Percentiles rank a stretch among this genome's conserved stretches.
These are phyloP conservation scores for Thymelicus sylvestris DNA, from an alignment of 2,888 invertebrate genomes.

Conservation along the genomic window DNA sequence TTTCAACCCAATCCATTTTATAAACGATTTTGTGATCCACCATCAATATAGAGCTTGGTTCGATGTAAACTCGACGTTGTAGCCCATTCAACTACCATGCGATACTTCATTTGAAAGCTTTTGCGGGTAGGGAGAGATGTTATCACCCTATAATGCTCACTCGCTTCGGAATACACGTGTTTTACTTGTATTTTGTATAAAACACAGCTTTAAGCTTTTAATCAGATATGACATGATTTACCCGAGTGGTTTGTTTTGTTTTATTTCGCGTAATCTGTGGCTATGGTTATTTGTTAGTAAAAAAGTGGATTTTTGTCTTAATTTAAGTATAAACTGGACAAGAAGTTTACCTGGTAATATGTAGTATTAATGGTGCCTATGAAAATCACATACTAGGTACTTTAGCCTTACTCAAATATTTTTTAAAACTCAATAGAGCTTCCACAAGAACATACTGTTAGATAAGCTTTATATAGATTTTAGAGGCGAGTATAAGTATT, in stretches of 20 bases:
- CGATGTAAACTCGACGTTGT: conserved; percentile 71
- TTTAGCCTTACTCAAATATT: no score
- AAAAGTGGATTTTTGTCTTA: no score
- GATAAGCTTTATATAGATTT: no score
- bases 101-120: conserved; percentile 69
- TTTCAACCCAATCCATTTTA: conserved; percentile 54
- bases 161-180: conserved; percentile 51
- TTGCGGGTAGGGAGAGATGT: conserved; percentile 54
- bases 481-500: no score
- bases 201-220: conserved; percentile 24
- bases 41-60: conserved; percentile 60
- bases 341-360: no score
- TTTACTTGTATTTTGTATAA: conserved; percentile 39
- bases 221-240: conserved; percentile 16
- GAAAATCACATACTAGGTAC: no score
- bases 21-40: conserved; percentile 62
- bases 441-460: no score
- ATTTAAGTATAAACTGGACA: no score
- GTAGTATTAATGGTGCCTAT: no score
- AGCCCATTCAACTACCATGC: conserved; percentile 54
- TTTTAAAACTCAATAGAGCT: no score
- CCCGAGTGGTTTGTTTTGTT: conserved; percentile 7
- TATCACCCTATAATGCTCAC: conserved; percentile 60
- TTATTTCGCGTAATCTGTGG: conserved; percentile 2
- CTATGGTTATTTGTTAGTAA: neutral